phyloP scores from a whole-genome alignment of 2,113 vertebrate species.

The Motacilla tschutschensis region DNA sequence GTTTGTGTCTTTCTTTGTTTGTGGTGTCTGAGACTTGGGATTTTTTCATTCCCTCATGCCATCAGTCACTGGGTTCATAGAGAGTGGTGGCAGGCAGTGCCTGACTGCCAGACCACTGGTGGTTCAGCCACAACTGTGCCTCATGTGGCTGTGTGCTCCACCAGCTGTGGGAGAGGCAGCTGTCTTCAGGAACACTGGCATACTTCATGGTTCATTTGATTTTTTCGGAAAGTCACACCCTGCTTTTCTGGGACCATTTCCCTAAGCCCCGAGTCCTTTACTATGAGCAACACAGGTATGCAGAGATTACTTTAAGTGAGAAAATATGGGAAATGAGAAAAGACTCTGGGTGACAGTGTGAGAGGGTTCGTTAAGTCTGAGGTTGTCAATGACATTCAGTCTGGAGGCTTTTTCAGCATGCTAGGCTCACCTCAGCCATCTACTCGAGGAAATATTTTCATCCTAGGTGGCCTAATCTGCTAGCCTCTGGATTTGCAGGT shows the following conservation, averaged over 20 bases:
- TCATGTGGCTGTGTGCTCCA: neutral
- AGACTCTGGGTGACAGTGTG: neutral
- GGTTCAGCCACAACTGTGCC: neutral
- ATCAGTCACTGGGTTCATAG: neutral
- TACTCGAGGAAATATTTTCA: neutral
- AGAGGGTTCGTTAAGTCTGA: neutral
- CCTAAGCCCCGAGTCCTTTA: neutral
- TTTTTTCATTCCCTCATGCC: neutral
- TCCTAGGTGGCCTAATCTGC: neutral
- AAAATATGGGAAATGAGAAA: neutral
- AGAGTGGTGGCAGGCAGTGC: neutral
- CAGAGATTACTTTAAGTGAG: neutral
- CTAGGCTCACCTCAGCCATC: neutral
- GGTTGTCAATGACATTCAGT: neutral
- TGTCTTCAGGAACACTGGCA: neutral
- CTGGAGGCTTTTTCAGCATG: neutral
- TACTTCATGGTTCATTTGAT: neutral
- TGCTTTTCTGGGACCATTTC: neutral
- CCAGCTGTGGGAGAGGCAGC: neutral
- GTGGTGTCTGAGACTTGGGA: neutral
- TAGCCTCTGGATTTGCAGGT: neutral
- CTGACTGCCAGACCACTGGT: fast-evolving
- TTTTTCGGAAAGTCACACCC: neutral
- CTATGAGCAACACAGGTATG: neutral
- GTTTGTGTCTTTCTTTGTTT: neutral